A percentile compares a stretch with the other conserved stretches of the same genome.
Evolutionary conservation across 2,113 vertebrate species (phyloP).

Genomic region (Pholis gunnellus): DNA sequence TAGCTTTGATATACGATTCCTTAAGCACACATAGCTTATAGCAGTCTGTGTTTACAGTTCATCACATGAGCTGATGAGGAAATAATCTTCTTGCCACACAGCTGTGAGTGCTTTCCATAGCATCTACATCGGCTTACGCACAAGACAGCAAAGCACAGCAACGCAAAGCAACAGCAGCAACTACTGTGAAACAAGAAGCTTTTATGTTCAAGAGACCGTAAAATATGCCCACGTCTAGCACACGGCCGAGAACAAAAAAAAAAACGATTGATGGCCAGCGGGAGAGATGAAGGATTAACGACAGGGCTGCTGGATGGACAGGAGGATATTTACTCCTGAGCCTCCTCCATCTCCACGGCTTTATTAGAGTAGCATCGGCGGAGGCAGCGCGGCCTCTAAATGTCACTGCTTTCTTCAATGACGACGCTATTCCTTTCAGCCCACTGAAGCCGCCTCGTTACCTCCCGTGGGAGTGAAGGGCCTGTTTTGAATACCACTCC

Average conservation of each 20-base stretch:
- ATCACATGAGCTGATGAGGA: constrained; percentile 52
- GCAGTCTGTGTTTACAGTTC: constrained; percentile 48
- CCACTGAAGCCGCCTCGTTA: constrained; percentile 43
- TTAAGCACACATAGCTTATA: constrained; percentile 25
- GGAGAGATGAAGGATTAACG: constrained; percentile 58
- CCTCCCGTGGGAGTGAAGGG: constrained; percentile 55
- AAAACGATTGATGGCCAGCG: constrained; percentile 18
- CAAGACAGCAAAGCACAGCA: constrained; percentile 4
- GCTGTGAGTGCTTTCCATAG: constrained; percentile 5
- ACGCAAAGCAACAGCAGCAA: constrained; percentile 7
- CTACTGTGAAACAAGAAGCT: background rate
- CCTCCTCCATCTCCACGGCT: constrained; percentile 45
- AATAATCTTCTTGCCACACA: constrained; percentile 35
- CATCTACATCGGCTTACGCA: constrained; percentile 9
- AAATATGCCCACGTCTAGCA: background rate
- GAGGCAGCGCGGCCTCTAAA: constrained; percentile 65
- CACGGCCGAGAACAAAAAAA: constrained; percentile 3
- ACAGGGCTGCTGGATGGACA: constrained; percentile 29
- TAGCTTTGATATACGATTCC: constrained; percentile 29
- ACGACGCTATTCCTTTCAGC: constrained; percentile 58
- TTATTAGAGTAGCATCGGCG: constrained; percentile 57
- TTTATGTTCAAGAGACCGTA: constrained; percentile 9
- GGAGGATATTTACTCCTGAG: constrained; percentile 62
- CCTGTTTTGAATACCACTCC: constrained; percentile 69
- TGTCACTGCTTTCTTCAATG: constrained; percentile 75